Evolutionary conservation across 2,888 invertebrate genomes (phyloP).

Genomic region (Rhamnusium bicolor): DNA sequence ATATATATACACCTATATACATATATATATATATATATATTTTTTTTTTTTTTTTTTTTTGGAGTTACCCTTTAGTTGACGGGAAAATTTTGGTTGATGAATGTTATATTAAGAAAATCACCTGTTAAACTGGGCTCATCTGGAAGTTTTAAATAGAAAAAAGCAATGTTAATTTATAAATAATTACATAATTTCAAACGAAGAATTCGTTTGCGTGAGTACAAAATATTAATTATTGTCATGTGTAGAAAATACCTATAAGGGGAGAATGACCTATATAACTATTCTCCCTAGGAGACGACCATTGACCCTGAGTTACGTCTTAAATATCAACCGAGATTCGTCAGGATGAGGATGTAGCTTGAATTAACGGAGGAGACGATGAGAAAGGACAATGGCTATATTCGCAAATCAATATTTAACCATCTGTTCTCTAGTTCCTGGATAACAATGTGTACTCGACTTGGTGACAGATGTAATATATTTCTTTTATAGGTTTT

Average conservation of each 20-base stretch:
- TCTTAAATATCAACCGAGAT: slow-evolving; percentile 17
- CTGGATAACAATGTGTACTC: not conserved
- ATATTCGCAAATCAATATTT: slow-evolving; percentile 23
- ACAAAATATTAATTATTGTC: not conserved
- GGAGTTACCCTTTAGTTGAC: too few relatives aligned
- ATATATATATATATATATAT: too few relatives aligned
- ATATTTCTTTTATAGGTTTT: not conserved
- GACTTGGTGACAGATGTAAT: not conserved
- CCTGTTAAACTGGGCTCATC: too few relatives aligned
- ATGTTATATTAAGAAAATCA: too few relatives aligned
- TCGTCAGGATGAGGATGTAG: slow-evolving; percentile 17
- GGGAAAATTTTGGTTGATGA: too few relatives aligned
- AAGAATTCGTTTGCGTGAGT: too few relatives aligned
- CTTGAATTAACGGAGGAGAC: slow-evolving; percentile 14
- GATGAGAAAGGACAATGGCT: slow-evolving; percentile 14
- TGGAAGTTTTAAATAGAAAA: too few relatives aligned
- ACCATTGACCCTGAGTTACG: slow-evolving; percentile 15
- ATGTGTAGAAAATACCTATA: not conserved
- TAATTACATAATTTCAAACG: too few relatives aligned
- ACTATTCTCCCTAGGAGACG: slow-evolving; percentile 13
- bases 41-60: too few relatives aligned
- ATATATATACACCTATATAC: too few relatives aligned
- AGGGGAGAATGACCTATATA: slow-evolving; percentile 23
- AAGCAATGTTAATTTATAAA: too few relatives aligned
- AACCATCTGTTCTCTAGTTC: slow-evolving; percentile 3